Conservation (phyloP, 1,140 invertebrate genomes). For the Listronotus bonariensis region DNA sequence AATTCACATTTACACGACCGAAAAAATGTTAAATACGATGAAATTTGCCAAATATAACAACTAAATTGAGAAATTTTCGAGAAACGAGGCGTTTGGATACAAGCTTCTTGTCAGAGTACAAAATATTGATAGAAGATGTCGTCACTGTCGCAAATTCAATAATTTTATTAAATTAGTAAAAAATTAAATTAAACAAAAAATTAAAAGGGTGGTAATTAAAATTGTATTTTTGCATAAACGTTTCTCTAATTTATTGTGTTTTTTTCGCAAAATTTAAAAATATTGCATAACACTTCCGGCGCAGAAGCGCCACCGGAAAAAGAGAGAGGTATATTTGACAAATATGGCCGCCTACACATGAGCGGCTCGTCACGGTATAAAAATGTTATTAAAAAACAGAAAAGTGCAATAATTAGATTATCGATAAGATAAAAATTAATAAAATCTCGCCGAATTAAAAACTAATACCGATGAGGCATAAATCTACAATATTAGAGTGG, state of each 20-base stretch:
- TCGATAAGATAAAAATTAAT: no score
- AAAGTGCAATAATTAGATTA: no score
- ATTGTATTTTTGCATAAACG: slow-evolving; percentile 17
- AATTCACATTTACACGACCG: slow-evolving; percentile 26
- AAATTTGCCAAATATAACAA: slow-evolving; percentile 12
- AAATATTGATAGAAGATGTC: slow-evolving; percentile 43
- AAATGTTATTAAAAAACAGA: background rate
- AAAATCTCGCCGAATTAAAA: no score
- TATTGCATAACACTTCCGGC: slow-evolving; percentile 37
- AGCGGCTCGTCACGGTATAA: slow-evolving; percentile 4
- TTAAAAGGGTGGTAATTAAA: slow-evolving; percentile 10
- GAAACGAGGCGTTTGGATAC: slow-evolving; percentile 31
- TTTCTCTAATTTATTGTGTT: background rate
- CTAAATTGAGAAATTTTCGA: slow-evolving; percentile 2
- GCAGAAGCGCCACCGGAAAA: slow-evolving; percentile 36
- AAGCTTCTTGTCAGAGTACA: slow-evolving; percentile 25
- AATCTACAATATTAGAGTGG: no score
- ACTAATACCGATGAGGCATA: no score
- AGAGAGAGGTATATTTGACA: slow-evolving; percentile 25
- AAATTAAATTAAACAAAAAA: slow-evolving; percentile 10
- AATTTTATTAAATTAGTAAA: slow-evolving; percentile 20
- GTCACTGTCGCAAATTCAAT: slow-evolving; percentile 26
- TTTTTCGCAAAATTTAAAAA: slow-evolving; percentile 28
- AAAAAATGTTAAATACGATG: background rate
- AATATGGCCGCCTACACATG: slow-evolving; percentile 20